Percentiles rank a stretch among this genome's conserved stretches.
These are phyloP conservation scores for Clarias pachynema DNA, from an alignment of 2,797 vertebrate species.

Conservation along the genomic window DNA sequence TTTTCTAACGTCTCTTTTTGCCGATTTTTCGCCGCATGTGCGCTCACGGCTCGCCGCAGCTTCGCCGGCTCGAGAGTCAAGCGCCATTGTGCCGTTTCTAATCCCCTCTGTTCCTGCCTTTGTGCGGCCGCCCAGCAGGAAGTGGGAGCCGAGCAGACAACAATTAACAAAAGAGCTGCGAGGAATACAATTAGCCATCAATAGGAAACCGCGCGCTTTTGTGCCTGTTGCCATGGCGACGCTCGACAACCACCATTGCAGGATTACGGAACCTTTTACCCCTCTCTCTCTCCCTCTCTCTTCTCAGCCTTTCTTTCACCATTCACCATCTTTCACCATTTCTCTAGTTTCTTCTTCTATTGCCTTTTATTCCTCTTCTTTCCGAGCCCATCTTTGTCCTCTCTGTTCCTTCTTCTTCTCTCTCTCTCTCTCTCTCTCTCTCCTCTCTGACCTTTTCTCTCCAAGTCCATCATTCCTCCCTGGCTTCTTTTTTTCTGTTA, in stretches of 20 bases:
- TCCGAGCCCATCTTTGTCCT: neutral
- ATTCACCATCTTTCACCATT: neutral
- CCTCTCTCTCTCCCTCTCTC: slow-evolving; percentile 31
- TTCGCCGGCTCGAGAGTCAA: slow-evolving; percentile 62
- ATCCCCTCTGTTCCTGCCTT: slow-evolving; percentile 85
- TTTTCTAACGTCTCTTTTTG: slow-evolving; percentile 57
- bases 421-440: neutral
- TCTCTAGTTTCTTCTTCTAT: neutral
- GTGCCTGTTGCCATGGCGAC: slow-evolving; percentile 84
- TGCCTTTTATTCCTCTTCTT: slow-evolving; percentile 42
- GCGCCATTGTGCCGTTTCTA: slow-evolving; percentile 82
- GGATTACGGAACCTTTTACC: slow-evolving; percentile 78
- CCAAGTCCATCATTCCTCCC: neutral
- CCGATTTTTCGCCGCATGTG: slow-evolving; percentile 44
- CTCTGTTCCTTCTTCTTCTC: neutral
- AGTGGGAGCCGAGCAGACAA: slow-evolving; percentile 87
- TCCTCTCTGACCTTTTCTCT: neutral
- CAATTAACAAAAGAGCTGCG: slow-evolving; percentile 89
- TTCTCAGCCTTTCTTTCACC: slow-evolving; percentile 8
- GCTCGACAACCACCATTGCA: slow-evolving; percentile 80
- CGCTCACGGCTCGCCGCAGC: slow-evolving; percentile 61
- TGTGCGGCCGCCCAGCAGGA: slow-evolving; percentile 85
- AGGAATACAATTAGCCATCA: slow-evolving; percentile 89
- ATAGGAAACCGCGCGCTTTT: slow-evolving; percentile 85
- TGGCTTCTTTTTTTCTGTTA: too few species aligned